These are phyloP conservation scores for Parnassius apollo DNA, from an alignment of 2,888 invertebrate genomes.

Conservation along the genomic window DNA sequence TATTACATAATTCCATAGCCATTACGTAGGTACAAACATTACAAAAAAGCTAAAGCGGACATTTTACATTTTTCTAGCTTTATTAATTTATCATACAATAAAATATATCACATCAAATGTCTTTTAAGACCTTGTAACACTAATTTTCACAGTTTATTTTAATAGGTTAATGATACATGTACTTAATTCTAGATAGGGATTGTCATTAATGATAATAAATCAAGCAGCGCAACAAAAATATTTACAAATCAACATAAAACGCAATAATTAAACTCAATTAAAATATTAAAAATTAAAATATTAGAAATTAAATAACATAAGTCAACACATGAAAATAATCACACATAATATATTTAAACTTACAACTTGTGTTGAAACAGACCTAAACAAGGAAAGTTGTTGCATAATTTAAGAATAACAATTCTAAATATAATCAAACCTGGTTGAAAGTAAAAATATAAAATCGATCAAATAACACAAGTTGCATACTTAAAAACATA, in stretches of 20 bases:
- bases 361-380: slow-evolving; percentile 15
- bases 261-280: slow-evolving; percentile 1
- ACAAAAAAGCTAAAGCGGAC: slow-evolving; percentile 3
- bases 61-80: slow-evolving; percentile 6
- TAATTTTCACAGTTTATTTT: neutral
- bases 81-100: slow-evolving; percentile 3
- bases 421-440: too few relatives aligned
- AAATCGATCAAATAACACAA: too few relatives aligned
- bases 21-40: slow-evolving; percentile 19
- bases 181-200: neutral
- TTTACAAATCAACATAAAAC: slow-evolving; percentile 9
- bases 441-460: too few relatives aligned
- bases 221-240: neutral
- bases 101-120: slow-evolving; percentile 17
- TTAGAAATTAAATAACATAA: neutral
- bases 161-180: neutral
- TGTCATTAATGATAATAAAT: neutral
- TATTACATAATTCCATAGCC: slow-evolving; percentile 8
- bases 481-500: too few relatives aligned
- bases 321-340: neutral
- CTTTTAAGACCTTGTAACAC: slow-evolving; percentile 9
- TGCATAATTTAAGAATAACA: too few relatives aligned
- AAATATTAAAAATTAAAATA: slow-evolving; percentile 3
- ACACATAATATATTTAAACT: slow-evolving; percentile 20
- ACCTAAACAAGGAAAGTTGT: too few relatives aligned